A percentile compares a stretch with the other conserved stretches of the same genome.
Evolutionary conservation across 2,113 vertebrate genomes (phyloP).

Genomic region (Tupaia tana): DNA sequence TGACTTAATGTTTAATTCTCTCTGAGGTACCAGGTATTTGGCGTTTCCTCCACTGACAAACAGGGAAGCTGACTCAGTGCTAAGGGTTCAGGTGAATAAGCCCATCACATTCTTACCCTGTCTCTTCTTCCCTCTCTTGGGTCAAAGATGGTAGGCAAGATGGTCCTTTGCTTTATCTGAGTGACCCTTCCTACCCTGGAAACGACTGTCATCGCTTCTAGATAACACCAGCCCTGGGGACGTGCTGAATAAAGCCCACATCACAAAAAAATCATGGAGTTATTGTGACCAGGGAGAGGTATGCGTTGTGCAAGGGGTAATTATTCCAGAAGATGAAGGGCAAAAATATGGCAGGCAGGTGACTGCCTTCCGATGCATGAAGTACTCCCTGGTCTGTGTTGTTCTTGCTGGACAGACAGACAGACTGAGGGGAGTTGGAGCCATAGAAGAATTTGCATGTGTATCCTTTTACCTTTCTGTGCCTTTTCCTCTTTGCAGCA

Average conservation of each 20-base stretch:
- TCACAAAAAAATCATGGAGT: slow-evolving; percentile 12
- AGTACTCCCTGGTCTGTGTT: background rate
- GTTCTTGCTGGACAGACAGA: background rate
- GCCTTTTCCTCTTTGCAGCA: background rate
- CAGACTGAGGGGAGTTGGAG: background rate
- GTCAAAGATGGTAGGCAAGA: background rate
- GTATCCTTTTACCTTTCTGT: background rate
- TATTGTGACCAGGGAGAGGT: slow-evolving; percentile 8
- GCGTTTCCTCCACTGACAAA: background rate
- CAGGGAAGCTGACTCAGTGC: background rate
- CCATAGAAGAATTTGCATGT: background rate
- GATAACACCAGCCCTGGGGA: slow-evolving; percentile 8
- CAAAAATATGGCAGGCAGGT: background rate
- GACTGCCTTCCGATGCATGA: background rate
- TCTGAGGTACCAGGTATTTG: background rate
- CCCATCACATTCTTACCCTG: background rate
- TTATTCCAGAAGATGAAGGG: background rate
- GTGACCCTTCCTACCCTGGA: slow-evolving; percentile 22
- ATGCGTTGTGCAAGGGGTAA: background rate
- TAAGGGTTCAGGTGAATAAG: background rate
- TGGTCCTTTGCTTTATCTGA: slow-evolving; percentile 36
- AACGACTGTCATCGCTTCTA: background rate
- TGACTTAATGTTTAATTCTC: background rate
- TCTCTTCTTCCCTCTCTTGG: background rate
- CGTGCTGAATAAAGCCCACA: background rate